phyloP scores from a whole-genome alignment of 2,113 vertebrate species.

The Danionella cerebrum region DNA sequence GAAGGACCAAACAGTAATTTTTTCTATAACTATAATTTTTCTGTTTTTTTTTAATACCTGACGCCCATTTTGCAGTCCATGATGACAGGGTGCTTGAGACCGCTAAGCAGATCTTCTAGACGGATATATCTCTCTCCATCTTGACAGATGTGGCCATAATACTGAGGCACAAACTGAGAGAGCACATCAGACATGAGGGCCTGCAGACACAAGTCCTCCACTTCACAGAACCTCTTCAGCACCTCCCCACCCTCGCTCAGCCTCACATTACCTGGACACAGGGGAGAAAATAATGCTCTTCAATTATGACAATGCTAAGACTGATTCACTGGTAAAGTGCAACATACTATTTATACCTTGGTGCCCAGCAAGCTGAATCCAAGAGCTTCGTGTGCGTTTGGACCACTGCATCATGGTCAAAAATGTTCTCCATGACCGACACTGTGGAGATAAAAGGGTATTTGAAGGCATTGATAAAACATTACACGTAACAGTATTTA shows the following conservation, averaged over 20 bases:
- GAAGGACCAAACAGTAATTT: not conserved
- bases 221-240: constrained; percentile 65
- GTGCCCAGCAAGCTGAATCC: constrained; percentile 74
- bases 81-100: constrained; percentile 64
- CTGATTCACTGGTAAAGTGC: too few relatives aligned
- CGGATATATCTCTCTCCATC: constrained; percentile 62
- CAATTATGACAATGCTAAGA: not conserved
- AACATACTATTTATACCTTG: constrained; percentile 65
- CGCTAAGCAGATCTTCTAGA: constrained; percentile 68
- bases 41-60: constrained; percentile 46
- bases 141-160: constrained; percentile 60
- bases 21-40: not conserved
- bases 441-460: constrained; percentile 36
- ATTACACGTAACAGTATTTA: too few relatives aligned
- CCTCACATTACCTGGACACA: constrained; percentile 64
- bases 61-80: constrained; percentile 74
- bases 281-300: not conserved
- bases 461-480: too few relatives aligned
- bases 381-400: constrained; percentile 62
- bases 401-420: constrained; percentile 74
- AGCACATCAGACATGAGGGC: constrained; percentile 65
- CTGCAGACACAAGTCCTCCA: constrained; percentile 64
- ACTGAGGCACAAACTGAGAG: constrained; percentile 67
- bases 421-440: constrained; percentile 70
- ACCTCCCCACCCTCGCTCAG: constrained; percentile 68